Base-by-base conservation (phyloP, 2,113 vertebrate species). In the Calidris pygmaea region DNA sequence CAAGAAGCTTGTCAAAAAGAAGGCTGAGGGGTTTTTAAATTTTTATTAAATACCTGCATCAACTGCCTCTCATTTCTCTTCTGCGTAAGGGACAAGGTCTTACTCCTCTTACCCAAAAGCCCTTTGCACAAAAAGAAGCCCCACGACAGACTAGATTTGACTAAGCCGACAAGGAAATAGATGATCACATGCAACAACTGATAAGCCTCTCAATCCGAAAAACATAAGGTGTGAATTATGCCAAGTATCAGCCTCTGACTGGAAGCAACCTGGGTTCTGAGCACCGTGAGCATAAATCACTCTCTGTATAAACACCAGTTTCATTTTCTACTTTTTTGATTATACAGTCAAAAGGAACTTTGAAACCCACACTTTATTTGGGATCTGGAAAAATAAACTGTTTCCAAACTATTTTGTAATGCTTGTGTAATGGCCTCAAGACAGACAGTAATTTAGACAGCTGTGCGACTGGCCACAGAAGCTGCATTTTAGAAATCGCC, bases 311-410 rank as follows among this genome's bases (percentile, higher is more conserved):
- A 89, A 84, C 83, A 92, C 9, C 74, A 47, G 58, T 50, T 96
- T 67, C 89, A 3, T 41, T 70, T 93, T 82, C 62, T 47, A 34
- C 53, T 29, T 67, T 93, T 87, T 74, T 65, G 10, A 62, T 85
- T 35, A 77, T 9, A 39, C 26, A 41, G 53, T 52, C 58, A 70
- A 75, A 89, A 62, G 48, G 17, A 81, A 76, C 71, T 82, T 73
- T 26, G 77, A 91, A 79, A 95, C 55, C 87, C 30, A 52, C 34
- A 23, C 80, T 85, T 52, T 55, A 22, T 45, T 53, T 95, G 92
- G 90, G 95, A 95, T 89, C 81, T 70, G 84, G 84, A 91, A 97
- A 96, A 89, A 97, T 91, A 98, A 98, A 97, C 67, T 93, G 95
- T 98, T 97, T 96, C 94, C 94, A 35, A 97, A 96, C 80, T 59